phyloP scores from a whole-genome alignment of 2,113 vertebrate genomes.

The Tiliqua scincoides region DNA sequence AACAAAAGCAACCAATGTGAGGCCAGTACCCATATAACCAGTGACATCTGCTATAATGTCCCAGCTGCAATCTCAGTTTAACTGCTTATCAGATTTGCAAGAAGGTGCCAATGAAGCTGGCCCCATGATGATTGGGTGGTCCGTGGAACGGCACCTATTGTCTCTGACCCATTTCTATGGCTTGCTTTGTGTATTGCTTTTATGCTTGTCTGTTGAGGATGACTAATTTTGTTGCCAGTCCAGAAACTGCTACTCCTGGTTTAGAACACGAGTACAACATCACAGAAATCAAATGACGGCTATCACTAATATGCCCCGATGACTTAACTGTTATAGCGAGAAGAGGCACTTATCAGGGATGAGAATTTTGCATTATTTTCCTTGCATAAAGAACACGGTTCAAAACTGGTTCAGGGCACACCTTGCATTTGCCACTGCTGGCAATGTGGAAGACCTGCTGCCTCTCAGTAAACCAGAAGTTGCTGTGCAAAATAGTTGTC shows the following conservation, averaged over 20 bases:
- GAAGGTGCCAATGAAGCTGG: neutral
- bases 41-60: neutral
- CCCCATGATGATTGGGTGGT: neutral
- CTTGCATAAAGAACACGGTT: neutral
- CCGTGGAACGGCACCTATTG: neutral
- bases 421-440: neutral
- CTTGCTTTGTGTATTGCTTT: neutral
- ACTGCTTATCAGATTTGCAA: neutral
- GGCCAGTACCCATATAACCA: neutral
- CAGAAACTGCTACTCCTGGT: too few species aligned
- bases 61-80: neutral
- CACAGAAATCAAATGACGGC: neutral
- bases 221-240: too few species aligned
- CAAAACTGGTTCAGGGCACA: neutral
- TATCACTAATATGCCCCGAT: neutral
- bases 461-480: neutral
- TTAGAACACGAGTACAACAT: neutral
- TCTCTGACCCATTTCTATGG: neutral
- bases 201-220: too few species aligned
- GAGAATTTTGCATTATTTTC: neutral
- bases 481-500: neutral
- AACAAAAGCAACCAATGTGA: neutral
- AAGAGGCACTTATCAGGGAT: neutral
- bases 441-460: neutral
- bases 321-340: neutral